Evolutionary conservation across 2,113 vertebrate genomes (phyloP).

Genomic region (Lathamus discolor): DNA sequence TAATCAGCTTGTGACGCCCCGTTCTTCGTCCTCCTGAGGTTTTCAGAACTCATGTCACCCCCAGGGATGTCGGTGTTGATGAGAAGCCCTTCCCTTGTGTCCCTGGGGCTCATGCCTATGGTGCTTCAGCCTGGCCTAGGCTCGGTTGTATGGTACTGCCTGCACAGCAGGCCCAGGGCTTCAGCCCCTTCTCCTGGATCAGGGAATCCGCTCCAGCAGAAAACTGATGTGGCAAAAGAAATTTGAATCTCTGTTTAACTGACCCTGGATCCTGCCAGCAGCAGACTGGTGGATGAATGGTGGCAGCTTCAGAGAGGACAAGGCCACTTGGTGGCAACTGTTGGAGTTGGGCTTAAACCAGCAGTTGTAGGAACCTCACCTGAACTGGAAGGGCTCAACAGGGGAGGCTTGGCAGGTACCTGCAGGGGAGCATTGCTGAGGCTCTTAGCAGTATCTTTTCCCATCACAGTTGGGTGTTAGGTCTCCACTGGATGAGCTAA

Average conservation of each 20-base stretch:
- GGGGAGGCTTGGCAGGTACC: background rate
- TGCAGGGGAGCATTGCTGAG: background rate
- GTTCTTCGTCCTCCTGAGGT: background rate
- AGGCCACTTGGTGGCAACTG: background rate
- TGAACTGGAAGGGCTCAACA: background rate
- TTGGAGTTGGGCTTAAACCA: background rate
- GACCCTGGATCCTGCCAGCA: background rate
- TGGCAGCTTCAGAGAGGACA: background rate
- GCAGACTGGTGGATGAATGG: background rate
- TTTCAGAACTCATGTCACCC: background rate
- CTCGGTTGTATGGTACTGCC: background rate
- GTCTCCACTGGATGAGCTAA: background rate
- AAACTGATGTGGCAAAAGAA: accelerated
- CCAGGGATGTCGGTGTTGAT: background rate
- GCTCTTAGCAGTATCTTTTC: background rate
- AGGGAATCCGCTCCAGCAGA: background rate
- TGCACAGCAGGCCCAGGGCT: background rate
- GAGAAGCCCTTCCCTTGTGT: background rate
- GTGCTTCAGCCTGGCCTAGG: background rate
- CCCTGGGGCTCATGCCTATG: background rate
- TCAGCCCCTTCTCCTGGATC: background rate
- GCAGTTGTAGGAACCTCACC: background rate
- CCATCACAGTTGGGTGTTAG: too few relatives aligned
- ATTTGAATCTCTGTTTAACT: accelerated
- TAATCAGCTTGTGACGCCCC: conserved; percentile 20